A percentile compares a stretch with the other conserved stretches of the same genome.
Evolutionary conservation across 37 sponge, comb jelly and placozoan species (phyloP).

Genomic region (Oscarella lobularis): DNA sequence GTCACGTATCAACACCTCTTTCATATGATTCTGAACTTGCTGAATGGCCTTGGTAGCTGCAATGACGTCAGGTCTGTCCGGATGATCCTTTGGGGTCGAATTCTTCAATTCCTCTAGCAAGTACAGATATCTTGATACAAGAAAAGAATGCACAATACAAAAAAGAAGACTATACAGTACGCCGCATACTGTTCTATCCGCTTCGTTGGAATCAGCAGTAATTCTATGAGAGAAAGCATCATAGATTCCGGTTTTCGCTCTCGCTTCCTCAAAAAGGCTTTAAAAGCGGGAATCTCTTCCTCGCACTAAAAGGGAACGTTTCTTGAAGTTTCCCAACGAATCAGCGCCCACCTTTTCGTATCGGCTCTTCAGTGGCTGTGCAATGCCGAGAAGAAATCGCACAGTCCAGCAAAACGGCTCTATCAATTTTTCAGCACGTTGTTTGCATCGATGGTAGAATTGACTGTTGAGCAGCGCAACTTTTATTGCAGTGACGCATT

Average conservation of each 20-base stretch:
- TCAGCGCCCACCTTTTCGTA: neutral
- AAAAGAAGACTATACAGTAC: too few species aligned
- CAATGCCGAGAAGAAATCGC: conserved; percentile 90
- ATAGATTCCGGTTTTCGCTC: neutral
- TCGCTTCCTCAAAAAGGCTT: neutral
- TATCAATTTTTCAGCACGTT: too few species aligned
- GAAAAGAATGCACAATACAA: too few species aligned
- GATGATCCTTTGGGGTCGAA: neutral
- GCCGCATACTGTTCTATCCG: neutral
- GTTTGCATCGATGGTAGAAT: too few species aligned
- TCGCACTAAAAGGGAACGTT: too few species aligned
- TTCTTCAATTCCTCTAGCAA: neutral
- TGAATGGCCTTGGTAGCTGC: neutral
- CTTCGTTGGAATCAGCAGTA: neutral
- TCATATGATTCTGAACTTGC: neutral
- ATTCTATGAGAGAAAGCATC: neutral
- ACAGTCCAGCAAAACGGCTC: conserved; percentile 69
- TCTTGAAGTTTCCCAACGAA: too few species aligned
- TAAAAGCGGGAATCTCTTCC: neutral
- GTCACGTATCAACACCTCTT: neutral
- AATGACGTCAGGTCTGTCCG: neutral
- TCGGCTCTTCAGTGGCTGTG: too few species aligned
- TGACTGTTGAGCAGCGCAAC: neutral
- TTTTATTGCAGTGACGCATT: neutral
- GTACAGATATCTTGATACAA: neutral